A percentile compares a stretch with the other conserved stretches of the same genome.
These are phyloP conservation scores for Parambassis ranga DNA, from an alignment of 2,797 vertebrate species.

Conservation along the genomic window DNA sequence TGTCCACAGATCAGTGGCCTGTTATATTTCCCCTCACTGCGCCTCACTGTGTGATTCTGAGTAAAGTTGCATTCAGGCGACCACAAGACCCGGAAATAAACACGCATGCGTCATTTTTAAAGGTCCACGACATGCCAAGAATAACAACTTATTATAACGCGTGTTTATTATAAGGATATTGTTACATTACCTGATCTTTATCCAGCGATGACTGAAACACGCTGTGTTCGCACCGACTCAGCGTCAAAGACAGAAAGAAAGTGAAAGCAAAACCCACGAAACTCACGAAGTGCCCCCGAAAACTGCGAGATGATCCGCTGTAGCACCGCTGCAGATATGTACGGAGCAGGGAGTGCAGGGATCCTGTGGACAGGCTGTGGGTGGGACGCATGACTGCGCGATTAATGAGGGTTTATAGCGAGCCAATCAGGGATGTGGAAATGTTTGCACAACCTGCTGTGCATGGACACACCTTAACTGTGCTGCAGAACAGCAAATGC, in stretches of 20 bases:
- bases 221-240: background rate
- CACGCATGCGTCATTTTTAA: background rate
- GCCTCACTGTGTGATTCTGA: too few relatives aligned
- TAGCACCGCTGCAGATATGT: conserved; percentile 15
- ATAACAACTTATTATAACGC: too few relatives aligned
- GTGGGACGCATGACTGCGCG: conserved; percentile 60
- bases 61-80: too few relatives aligned
- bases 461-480: background rate
- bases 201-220: background rate
- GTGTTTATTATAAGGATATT: background rate
- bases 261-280: background rate
- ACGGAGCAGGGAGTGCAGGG: background rate
- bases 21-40: background rate
- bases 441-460: background rate
- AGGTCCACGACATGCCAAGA: background rate
- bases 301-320: rapidly evolving
- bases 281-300: rapidly evolving
- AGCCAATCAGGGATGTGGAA: background rate
- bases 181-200: conserved; percentile 18
- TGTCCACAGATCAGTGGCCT: too few relatives aligned
- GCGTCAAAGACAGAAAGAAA: background rate
- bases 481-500: too few relatives aligned
- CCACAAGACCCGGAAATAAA: conserved; percentile 8
- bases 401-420: conserved; percentile 15
- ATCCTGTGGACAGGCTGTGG: background rate